Evolutionary conservation across 2,113 vertebrate species (phyloP).

Genomic region (Rhabdornis inornatus): DNA sequence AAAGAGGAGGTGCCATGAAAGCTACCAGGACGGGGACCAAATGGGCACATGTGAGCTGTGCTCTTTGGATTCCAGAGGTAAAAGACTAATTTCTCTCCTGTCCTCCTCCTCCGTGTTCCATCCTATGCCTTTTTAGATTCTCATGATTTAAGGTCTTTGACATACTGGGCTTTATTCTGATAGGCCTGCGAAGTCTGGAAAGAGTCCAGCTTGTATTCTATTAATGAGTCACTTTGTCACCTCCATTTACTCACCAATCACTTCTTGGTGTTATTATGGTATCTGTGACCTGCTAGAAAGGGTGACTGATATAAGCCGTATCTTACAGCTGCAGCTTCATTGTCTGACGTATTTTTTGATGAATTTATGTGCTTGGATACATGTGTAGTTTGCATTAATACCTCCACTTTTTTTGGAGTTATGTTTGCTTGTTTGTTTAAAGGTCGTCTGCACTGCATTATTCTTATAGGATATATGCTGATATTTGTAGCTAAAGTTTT

Average conservation of each 20-base stretch:
- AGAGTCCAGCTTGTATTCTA: neutral
- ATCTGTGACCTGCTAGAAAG: neutral
- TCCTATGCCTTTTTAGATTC: neutral
- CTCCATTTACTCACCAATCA: neutral
- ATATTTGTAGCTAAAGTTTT: neutral
- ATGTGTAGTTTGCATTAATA: neutral
- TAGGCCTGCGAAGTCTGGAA: neutral
- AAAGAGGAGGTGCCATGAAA: conserved; percentile 97
- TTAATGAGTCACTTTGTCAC: neutral
- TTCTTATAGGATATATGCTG: neutral
- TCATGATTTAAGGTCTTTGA: neutral
- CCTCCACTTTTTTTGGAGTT: neutral
- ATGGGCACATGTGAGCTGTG: conserved; percentile 98
- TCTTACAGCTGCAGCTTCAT: neutral
- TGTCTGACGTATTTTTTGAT: neutral
- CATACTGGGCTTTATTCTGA: neutral
- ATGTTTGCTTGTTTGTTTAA: neutral
- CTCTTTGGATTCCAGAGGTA: conserved; percentile 99
- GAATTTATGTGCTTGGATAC: neutral
- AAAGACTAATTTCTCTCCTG: neutral
- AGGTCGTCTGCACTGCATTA: rapidly evolving
- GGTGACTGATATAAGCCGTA: neutral
- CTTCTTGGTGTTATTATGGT: neutral
- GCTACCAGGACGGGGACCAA: conserved; percentile 91
- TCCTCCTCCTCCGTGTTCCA: rapidly evolving